These are phyloP conservation scores for Poeciliopsis presidionis DNA, from an alignment of 2,797 vertebrate species.

Conservation along the genomic window DNA sequence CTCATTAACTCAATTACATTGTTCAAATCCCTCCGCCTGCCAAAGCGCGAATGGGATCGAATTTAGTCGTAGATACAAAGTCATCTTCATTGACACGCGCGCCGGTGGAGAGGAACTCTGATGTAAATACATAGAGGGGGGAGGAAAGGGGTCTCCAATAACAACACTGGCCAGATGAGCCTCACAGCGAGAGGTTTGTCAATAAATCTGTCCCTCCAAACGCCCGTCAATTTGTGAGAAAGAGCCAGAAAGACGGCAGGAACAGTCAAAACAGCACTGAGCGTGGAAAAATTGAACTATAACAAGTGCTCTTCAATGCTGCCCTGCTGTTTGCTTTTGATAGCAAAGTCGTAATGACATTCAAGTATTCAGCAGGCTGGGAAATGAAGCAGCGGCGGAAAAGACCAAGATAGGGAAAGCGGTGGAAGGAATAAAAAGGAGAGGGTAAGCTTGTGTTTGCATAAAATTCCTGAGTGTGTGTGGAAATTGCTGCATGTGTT, in stretches of 20 bases:
- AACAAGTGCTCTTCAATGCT: constrained; percentile 39
- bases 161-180: constrained; percentile 28
- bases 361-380: constrained; percentile 66
- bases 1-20: constrained; percentile 74
- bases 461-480: not conserved
- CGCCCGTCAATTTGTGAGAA: constrained; percentile 21
- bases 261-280: constrained; percentile 48
- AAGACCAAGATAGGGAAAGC: constrained; percentile 26
- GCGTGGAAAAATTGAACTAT: constrained; percentile 35
- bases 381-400: constrained; percentile 54
- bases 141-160: constrained; percentile 4
- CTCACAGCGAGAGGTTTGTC: constrained; percentile 37
- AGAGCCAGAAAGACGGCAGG: constrained; percentile 24
- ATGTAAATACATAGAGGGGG: constrained; percentile 26
- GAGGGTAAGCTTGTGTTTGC: constrained; percentile 17
- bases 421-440: constrained; percentile 15
- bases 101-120: constrained; percentile 22
- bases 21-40: constrained; percentile 53
- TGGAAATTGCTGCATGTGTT: constrained; percentile 34
- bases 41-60: constrained; percentile 47
- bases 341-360: constrained; percentile 68
- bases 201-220: constrained; percentile 44
- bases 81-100: constrained; percentile 31
- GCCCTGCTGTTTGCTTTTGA: constrained; percentile 61
- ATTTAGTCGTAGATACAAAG: constrained; percentile 49